Base-by-base conservation (phyloP, 2,888 invertebrate species). In the Drosophila flavopinicola region DNA sequence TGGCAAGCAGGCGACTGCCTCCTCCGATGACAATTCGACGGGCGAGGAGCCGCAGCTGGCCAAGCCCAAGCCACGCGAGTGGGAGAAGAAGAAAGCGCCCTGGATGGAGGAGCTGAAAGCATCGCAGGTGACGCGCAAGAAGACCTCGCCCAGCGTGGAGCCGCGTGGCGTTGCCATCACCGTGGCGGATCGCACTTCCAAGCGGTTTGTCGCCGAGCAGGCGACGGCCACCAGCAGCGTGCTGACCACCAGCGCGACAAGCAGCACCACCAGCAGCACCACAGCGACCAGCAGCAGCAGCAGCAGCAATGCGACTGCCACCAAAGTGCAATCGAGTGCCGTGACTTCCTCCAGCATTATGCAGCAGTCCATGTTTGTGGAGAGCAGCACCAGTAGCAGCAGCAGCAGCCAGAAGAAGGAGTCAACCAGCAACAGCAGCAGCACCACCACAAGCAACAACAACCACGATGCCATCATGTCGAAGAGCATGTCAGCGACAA, bases 41-140 rank as follows among this genome's bases (percentile, higher is more conserved):
- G 87, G 89, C 2, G 90, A 90, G 30, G 89, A 90, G 10, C 59
- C 69, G 5, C 86, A 88, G 42, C 85, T 93, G 87, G 93, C 93
- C 9, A 94, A 93, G 77, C 94, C 94, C 0, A 93, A 94, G 64
- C 92, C 94, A 1, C 92, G 94, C 10, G 94, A 94, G 80, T 94
- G 94, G 94, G 94, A 94, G 90, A 95, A 94, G 84, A 94, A 94
- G 78, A 93, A 93, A 84, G 95, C 94, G 41, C 96, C 96, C 0
- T 96, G 96, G 96, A 94, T 96, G 93, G 95, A 93, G 72, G 96
- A 96, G 88, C 93, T 96, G 72, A 96, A 96, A 88, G 92, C 95
- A 70, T 95, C 94, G 85, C 96, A 96, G 90, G 90, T 88, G 7
- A 90, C 75, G 10, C 68, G 90, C 54, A 91, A 90, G 65, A 91